Conservation (phyloP, 2,113 vertebrate genomes). For the Ursus arctos region DNA sequence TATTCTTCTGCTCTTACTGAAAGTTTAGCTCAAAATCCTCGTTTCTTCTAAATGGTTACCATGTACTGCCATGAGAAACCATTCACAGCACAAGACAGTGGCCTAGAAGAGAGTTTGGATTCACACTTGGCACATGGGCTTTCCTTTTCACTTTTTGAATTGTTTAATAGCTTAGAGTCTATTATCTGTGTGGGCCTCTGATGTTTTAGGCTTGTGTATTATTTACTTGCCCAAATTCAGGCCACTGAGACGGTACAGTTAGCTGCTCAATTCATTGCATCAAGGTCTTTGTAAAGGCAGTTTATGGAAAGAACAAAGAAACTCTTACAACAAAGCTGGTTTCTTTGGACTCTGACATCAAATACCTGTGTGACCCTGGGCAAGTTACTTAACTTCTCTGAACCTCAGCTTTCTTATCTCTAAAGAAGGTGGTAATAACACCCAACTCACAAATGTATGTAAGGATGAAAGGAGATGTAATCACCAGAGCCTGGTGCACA, state of each 20-base stretch:
- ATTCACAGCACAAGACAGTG: neutral
- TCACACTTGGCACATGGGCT: neutral
- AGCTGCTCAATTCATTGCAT: neutral
- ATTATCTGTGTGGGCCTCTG: neutral
- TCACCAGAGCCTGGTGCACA: neutral
- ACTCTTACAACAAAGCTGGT: neutral
- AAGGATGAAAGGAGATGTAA: constrained; percentile 18
- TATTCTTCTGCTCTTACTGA: neutral
- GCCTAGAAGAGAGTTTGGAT: neutral
- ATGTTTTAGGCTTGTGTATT: neutral
- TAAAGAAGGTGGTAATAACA: neutral
- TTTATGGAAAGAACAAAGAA: neutral
- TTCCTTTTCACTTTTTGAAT: constrained; percentile 25
- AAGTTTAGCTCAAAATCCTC: constrained; percentile 5
- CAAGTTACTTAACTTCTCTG: neutral
- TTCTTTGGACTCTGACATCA: neutral
- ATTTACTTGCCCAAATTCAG: neutral
- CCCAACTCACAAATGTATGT: neutral
- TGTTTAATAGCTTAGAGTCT: neutral
- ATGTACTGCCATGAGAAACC: neutral
- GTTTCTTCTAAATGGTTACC: constrained; percentile 13
- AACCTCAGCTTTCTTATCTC: neutral
- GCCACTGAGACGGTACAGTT: neutral
- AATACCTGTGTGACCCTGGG: neutral
- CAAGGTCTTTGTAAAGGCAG: neutral